Evolutionary conservation across 1,140 invertebrate genomes (phyloP).

Genomic region (Drosophila teissieri): DNA sequence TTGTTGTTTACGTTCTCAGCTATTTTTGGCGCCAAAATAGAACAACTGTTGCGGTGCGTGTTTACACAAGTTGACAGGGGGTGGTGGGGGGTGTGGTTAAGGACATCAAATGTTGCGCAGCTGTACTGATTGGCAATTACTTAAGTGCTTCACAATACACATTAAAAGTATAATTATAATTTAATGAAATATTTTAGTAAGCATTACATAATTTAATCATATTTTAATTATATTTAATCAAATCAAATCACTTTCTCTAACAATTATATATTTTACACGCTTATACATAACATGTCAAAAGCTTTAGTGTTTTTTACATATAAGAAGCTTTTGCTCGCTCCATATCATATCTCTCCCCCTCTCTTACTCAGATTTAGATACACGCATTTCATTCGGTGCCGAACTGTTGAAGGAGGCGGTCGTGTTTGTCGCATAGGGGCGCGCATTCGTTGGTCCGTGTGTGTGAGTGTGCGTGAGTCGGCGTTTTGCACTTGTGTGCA

Average conservation of each 20-base stretch:
- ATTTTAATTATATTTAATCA: not conserved
- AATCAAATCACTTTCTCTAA: not conserved
- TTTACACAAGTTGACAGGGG: constrained; percentile 16
- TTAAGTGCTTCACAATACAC: too few species aligned
- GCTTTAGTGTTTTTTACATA: not conserved
- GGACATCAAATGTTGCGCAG: too few species aligned
- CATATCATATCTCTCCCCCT: not conserved
- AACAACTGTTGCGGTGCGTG: constrained; percentile 72
- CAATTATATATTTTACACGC: not conserved
- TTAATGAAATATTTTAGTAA: not conserved
- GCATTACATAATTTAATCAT: too few species aligned
- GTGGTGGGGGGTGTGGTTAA: not conserved
- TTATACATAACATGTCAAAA: constrained; percentile 9
- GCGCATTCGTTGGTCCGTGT: constrained; percentile 10
- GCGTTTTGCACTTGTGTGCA: constrained; percentile 5
- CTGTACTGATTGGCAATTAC: too few species aligned
- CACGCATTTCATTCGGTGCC: constrained; percentile 22
- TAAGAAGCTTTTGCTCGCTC: not conserved
- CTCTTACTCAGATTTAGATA: not conserved
- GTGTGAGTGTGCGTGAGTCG: not conserved
- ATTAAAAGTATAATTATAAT: not conserved
- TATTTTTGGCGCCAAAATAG: constrained; percentile 79
- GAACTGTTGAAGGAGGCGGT: constrained; percentile 1
- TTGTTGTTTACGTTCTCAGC: constrained; percentile 68
- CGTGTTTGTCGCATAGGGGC: constrained; percentile 6